Conservation (phyloP, 2,113 vertebrate species). For the Brienomyrus brachyistius region DNA sequence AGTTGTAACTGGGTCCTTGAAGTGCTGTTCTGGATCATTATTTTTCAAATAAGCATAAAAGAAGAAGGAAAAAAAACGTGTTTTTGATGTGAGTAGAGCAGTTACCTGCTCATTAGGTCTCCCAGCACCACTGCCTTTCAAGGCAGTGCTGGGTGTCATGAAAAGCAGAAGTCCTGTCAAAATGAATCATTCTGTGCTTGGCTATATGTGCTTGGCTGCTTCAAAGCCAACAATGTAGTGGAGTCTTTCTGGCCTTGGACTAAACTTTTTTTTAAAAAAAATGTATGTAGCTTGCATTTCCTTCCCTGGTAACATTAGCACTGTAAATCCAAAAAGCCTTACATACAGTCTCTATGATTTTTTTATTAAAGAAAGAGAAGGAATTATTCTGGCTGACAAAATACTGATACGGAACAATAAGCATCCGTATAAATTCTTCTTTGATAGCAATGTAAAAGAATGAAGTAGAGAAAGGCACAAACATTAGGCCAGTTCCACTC, state of each 20-base stretch:
- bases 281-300: not conserved
- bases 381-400: not conserved
- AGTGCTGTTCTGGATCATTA: not conserved
- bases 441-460: not conserved
- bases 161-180: not conserved
- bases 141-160: not conserved
- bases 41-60: not conserved
- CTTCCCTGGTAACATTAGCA: not conserved
- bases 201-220: not conserved
- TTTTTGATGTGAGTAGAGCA: not conserved
- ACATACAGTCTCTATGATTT: not conserved
- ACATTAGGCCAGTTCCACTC: conserved; percentile 37
- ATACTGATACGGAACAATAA: not conserved
- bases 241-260: not conserved
- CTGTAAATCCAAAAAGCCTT: not conserved
- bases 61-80: not conserved
- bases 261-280: not conserved
- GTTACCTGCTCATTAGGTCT: not conserved
- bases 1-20: not conserved
- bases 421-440: not conserved
- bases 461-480: conserved; percentile 25
- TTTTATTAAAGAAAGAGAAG: not conserved
- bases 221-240: not conserved
- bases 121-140: not conserved
- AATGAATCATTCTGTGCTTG: not conserved